Evolutionary conservation across 2,888 invertebrate genomes (phyloP), one percentile per base, ranked within the genome.

Genomic region (Drosophila koepferae): DNA sequence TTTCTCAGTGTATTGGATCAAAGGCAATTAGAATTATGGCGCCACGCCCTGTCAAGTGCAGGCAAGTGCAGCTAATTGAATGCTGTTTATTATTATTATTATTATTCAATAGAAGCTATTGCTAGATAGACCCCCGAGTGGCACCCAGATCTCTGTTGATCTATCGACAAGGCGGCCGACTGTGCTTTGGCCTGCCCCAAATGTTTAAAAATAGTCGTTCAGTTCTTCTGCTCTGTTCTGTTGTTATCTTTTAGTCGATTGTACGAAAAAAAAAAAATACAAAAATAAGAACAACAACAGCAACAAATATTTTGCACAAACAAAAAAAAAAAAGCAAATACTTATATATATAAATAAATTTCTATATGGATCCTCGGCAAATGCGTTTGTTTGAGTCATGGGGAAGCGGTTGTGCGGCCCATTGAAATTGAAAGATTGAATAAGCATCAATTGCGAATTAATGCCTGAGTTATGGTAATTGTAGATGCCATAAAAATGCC

Each of bases 201-300:
- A 86, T 87, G 79, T 89, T 72, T 87, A 87, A 73, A 84, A 87
- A 87, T 87, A 87, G 77, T 74, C 65, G 28, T 59, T 63, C 63
- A 67, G 53, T 71, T 84, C 76, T 82, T 62, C 61, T 70, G 53
- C 71, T 84, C 74, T 85, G 78, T 77, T 86, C 74, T 46, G 46
- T 86, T 46, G 46, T 86, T 85, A 86, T 82, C 85, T 86, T 86
- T 61, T 49, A 67, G 48, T 38, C 68, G 60, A 78, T 65, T 67
- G 65, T 54, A 71, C 53, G 67, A 65, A 78, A 79, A 79, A 77
- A 65, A 78, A 79, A 79, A 77, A 58, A 77, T 23, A 74, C 68
- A 44, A 74, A 67, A 76, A 73, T 59, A 49, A 53, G 23, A 66
- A 48, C 58, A 55, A 43, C 40, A 55, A 58, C 61, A 38, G 56